Percentiles rank a stretch among this genome's conserved stretches.
These are phyloP conservation scores for Odocoileus hemionus DNA, from an alignment of 2,113 vertebrate genomes.

Conservation along the genomic window DNA sequence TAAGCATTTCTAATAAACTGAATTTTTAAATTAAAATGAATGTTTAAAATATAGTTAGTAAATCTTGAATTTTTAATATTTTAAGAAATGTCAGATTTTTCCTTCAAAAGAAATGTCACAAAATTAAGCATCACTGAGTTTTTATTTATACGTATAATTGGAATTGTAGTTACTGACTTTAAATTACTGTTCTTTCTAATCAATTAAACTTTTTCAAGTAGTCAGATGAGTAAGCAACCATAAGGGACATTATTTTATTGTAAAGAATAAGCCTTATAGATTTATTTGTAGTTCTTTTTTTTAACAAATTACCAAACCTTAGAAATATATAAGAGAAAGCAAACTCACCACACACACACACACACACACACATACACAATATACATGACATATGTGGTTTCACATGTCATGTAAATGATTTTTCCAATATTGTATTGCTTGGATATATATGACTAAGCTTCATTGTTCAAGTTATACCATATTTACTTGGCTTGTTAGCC, in stretches of 20 bases:
- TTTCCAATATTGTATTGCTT: not conserved
- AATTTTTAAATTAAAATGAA: not conserved
- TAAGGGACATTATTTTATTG: rapidly evolving
- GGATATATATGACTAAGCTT: not conserved
- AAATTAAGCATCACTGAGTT: not conserved
- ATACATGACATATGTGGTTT: not conserved
- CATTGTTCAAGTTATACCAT: not conserved
- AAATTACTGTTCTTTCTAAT: not conserved
- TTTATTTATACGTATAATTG: not conserved
- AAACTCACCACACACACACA: not conserved
- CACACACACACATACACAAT: not conserved
- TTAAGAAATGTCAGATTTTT: not conserved
- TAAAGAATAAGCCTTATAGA: not conserved
- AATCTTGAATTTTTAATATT: not conserved
- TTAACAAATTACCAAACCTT: not conserved
- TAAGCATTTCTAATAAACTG: not conserved
- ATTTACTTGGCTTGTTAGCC: not conserved
- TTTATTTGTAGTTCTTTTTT: not conserved
- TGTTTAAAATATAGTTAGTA: not conserved
- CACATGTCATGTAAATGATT: not conserved
- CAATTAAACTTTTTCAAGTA: not conserved
- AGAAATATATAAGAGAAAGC: not conserved
- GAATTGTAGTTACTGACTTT: not conserved
- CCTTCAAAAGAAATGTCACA: not conserved
- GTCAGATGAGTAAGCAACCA: not conserved